These are phyloP conservation scores for Lithobates pipiens DNA, from an alignment of 2,797 vertebrate species.

Conservation along the genomic window DNA sequence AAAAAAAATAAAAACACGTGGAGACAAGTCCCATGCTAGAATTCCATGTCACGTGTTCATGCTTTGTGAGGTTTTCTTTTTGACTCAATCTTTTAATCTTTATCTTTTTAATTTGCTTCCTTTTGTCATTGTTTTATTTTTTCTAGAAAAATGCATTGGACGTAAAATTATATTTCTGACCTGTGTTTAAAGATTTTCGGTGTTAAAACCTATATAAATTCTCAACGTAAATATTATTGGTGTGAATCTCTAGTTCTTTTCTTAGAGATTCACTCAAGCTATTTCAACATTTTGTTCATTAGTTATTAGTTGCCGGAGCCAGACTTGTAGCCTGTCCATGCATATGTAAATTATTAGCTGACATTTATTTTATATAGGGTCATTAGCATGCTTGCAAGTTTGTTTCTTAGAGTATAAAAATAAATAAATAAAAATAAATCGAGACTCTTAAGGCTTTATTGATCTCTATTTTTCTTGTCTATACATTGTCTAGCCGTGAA, in stretches of 20 bases:
- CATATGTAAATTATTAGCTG: background rate
- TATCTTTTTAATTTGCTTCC: slow-evolving; percentile 35
- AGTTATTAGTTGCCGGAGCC: background rate
- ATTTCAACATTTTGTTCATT: no score
- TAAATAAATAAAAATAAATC: no score
- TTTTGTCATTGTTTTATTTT: background rate
- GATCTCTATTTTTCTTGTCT: slow-evolving; percentile 37
- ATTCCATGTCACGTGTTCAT: slow-evolving; percentile 37
- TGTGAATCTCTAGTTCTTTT: background rate
- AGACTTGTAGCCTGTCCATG: background rate
- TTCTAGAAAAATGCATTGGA: background rate
- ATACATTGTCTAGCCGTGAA: slow-evolving; percentile 45
- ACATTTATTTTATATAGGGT: background rate
- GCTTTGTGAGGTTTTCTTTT: slow-evolving; percentile 10
- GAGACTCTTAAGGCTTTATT: slow-evolving; percentile 19
- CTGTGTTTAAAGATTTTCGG: background rate
- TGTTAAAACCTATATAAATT: background rate
- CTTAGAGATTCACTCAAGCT: no score
- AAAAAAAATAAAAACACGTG: slow-evolving; percentile 69
- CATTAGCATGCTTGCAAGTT: background rate
- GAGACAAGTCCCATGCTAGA: slow-evolving; percentile 50
- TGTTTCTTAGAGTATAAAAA: background rate
- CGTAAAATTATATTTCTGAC: background rate
- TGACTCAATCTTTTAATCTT: slow-evolving; percentile 14
- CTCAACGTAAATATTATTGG: background rate